These are phyloP conservation scores for Orussus abietinus DNA, from an alignment of 1,140 invertebrate genomes.

Conservation along the genomic window DNA sequence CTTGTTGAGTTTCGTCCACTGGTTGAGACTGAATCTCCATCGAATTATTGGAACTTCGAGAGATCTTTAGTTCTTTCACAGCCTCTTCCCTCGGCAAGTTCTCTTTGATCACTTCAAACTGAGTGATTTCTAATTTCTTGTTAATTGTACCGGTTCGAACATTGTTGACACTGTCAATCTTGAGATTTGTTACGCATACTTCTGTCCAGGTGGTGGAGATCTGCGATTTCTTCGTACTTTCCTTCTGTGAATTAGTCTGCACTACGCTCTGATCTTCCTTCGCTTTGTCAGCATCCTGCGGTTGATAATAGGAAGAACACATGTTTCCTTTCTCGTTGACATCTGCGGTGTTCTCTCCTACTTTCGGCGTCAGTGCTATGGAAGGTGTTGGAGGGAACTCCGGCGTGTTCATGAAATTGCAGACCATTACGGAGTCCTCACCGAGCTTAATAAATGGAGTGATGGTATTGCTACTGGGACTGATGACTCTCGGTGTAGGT, in stretches of 20 bases:
- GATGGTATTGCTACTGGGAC: slow-evolving; percentile 33
- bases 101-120: slow-evolving; percentile 48
- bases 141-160: too few relatives aligned
- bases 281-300: slow-evolving; percentile 20
- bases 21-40: not conserved
- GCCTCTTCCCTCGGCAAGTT: slow-evolving; percentile 42
- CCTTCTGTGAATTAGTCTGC: not conserved
- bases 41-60: slow-evolving; percentile 24
- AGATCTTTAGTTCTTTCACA: slow-evolving; percentile 40
- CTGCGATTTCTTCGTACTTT: too few relatives aligned
- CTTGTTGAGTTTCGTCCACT: too few relatives aligned
- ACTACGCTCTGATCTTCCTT: slow-evolving; percentile 9
- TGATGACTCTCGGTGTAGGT: slow-evolving; percentile 42
- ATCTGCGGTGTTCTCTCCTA: slow-evolving; percentile 25
- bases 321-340: slow-evolving; percentile 18
- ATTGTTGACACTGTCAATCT: not conserved
- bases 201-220: too few relatives aligned
- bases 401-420: slow-evolving; percentile 39
- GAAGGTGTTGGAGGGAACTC: slow-evolving; percentile 46
- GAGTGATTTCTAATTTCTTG: slow-evolving; percentile 38
- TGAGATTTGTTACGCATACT: not conserved
- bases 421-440: slow-evolving; percentile 34
- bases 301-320: slow-evolving; percentile 41
- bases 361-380: slow-evolving; percentile 38
- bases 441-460: slow-evolving; percentile 22